Base-by-base conservation (phyloP, 2,113 vertebrate species). In the Craseonycteris thonglongyai region DNA sequence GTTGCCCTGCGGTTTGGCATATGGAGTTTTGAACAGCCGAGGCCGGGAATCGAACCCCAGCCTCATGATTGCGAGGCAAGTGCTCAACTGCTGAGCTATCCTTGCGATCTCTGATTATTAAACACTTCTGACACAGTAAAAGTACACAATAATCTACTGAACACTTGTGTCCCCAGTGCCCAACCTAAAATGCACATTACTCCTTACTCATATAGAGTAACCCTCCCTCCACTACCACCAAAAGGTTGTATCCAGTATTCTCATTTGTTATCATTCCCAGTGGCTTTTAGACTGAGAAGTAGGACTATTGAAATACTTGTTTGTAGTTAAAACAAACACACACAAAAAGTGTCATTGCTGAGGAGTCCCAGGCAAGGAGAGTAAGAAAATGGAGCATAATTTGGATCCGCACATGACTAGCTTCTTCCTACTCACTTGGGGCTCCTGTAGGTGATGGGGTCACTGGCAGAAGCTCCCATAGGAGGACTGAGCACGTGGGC, bases 311-410 rank as follows among this genome's bases (percentile, higher is more conserved):
- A 66, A 61, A 74, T 24, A n/a, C 7, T 63, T 61, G 30, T 61
- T 35, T 76, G 63, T 83, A 40, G 19, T 74, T 10, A 35, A 88
- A 82, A 84, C n/a, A n/a, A n/a, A n/a, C n/a, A n/a, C n/a, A n/a
- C n/a, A n/a, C n/a, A 79, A 58, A 5, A 22, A 61, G 30, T 19
- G 6, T 68, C 33, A 15, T 69, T 54, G 22, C 63, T n/a, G 10
- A 68, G n/a, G 6, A n/a, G 12, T 26, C 68, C 28, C 30, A 65
- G 28, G 74, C 11, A 33, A 76, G 18, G 79, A 54, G 51, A 86
- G 40, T 56, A 78, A 26, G 35, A 22, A 45, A 9, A 24, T 45
- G n/a, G n/a, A 66, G 14, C 49, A 38, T 40, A 47, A 65, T 10
- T 26, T 40, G 33, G 63, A 18, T 40, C 40, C 21, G 40, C 74